Evolutionary conservation across 2,888 invertebrate species (phyloP).

Genomic region (Hypercompe scribonia): DNA sequence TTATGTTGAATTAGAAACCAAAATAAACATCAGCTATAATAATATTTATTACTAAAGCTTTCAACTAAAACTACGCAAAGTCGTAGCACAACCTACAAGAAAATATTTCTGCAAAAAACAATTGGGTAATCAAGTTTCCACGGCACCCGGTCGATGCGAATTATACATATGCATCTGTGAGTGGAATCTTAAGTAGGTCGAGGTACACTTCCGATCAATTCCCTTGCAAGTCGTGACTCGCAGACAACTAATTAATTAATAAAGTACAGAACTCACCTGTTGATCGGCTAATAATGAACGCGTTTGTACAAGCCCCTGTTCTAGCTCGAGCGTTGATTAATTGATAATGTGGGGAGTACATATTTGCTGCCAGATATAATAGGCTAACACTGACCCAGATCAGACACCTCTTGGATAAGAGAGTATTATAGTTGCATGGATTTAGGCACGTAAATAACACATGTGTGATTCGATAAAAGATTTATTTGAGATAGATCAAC

Average conservation of each 20-base stretch:
- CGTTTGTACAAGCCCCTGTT: conserved; percentile 11
- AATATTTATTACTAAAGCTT: no score
- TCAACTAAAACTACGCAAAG: no score
- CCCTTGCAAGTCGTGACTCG: neutral
- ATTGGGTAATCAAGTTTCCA: no score
- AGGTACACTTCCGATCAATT: conserved; percentile 8
- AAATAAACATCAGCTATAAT: no score
- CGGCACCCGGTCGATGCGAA: no score
- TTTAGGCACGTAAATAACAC: neutral
- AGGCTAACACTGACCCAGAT: neutral
- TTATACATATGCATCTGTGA: neutral
- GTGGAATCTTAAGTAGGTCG: neutral
- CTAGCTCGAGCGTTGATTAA: conserved; percentile 8
- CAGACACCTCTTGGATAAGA: neutral
- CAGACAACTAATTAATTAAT: conserved; percentile 20
- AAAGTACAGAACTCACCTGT: conserved; percentile 24
- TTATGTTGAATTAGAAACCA: no score
- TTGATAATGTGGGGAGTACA: conserved; percentile 4
- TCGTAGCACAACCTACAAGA: no score
- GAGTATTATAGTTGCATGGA: neutral
- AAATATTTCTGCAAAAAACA: no score
- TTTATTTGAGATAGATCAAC: no score
- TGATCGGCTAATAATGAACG: conserved; percentile 21
- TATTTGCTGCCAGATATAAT: neutral
- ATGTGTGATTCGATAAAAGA: neutral